A percentile compares a stretch with the other conserved stretches of the same genome.
Evolutionary conservation across 2,113 vertebrate genomes (phyloP).

Genomic region (Clarias gariepinus): DNA sequence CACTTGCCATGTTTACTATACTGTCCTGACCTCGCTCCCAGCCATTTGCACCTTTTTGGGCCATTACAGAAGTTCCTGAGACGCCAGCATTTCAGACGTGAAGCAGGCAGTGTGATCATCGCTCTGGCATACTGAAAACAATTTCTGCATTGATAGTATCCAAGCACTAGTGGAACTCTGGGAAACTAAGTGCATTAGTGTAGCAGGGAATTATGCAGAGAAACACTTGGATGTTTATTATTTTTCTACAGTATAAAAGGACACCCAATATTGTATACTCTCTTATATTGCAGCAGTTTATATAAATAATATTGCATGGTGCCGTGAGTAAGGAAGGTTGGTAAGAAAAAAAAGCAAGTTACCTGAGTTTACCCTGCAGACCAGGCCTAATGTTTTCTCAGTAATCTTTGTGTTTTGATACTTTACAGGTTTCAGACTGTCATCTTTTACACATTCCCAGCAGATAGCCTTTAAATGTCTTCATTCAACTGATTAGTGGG

Average conservation of each 20-base stretch:
- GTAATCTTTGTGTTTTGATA: not conserved
- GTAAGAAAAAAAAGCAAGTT: not conserved
- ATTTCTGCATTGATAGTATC: too few species aligned
- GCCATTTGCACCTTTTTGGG: too few species aligned
- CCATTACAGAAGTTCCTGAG: too few species aligned
- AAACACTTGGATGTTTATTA: not conserved
- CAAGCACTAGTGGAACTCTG: too few species aligned
- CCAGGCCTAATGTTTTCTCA: not conserved
- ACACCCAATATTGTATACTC: not conserved
- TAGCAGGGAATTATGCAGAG: too few species aligned
- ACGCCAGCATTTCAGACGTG: too few species aligned
- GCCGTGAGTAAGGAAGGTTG: not conserved
- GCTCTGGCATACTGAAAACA: too few species aligned
- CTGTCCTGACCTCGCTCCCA: too few species aligned
- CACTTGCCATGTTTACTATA: too few species aligned
- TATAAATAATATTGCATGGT: not conserved
- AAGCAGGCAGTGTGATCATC: too few species aligned
- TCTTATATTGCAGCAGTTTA: not conserved
- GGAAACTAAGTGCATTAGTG: too few species aligned
- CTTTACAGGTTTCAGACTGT: not conserved
- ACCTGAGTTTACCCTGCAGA: not conserved
- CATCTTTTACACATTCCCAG: not conserved
- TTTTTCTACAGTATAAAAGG: not conserved
- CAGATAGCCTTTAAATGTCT: not conserved
- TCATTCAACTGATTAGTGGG: too few species aligned